Base-by-base conservation (phyloP, 2,113 vertebrate species). In the Paracanthobrama guichenoti region DNA sequence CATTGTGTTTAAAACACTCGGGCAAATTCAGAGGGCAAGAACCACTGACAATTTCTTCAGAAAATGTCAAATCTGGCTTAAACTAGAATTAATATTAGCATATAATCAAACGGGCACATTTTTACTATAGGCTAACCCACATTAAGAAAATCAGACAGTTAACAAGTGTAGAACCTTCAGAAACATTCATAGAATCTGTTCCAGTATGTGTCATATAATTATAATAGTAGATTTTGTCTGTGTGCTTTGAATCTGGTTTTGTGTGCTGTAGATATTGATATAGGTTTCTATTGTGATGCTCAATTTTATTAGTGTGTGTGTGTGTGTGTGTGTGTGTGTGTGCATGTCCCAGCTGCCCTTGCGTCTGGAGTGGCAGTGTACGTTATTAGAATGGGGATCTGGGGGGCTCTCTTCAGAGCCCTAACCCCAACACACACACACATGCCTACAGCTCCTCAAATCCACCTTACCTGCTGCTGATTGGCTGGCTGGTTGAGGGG, bases 311-410 rank as follows among this genome's bases (percentile, higher is more conserved):
- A 82, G 74, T 79, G 74, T n/a, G 46, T 66, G 78, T 82, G 28
- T 72, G 28, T 72, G 60, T 44, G 55, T 42, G 79, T n/a, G 46
- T 66, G 78, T 82, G 28, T 72, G 28, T 72, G 60, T 44, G 55
- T 42, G 79, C 87, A 72, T 88, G 57, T 60, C 92, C 91, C 90
- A 89, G 93, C 93, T 92, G 93, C 93, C 91, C 91, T 90, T 85
- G 87, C 79, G 88, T 91, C 88, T 93, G 88, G 92, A 93, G 92
- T 93, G 93, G 93, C 91, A 89, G 89, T 90, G 91, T 92, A 81
- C 90, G 91, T 94, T 95, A 94, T 95, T 94, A 94, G 92, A 94
- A 91, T 87, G 87, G 93, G 94, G 92, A 94, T 91, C 91, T 93
- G 85, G 88, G 89, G 88, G 90, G 82, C 89, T 88, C 89, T 87